A percentile compares a stretch with the other conserved stretches of the same genome.
These are phyloP conservation scores for Drosophila anomelani DNA, from an alignment of 2,888 invertebrate genomes.

Conservation along the genomic window DNA sequence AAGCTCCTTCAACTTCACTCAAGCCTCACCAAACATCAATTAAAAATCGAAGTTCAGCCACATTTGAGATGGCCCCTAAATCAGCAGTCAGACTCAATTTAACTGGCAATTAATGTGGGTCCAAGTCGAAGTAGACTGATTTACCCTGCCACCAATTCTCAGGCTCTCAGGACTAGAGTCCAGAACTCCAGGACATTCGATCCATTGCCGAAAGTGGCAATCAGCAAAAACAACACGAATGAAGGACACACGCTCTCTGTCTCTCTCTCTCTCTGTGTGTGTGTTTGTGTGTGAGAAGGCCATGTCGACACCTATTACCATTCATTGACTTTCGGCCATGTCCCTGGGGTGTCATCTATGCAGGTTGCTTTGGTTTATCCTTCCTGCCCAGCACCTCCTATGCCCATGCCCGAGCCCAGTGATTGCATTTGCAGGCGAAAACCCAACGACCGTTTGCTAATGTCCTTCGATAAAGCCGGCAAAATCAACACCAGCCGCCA, in stretches of 20 bases:
- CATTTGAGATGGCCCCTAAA: background rate
- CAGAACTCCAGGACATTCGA: constrained; percentile 47
- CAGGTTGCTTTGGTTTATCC: constrained; percentile 68
- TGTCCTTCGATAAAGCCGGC: constrained; percentile 78
- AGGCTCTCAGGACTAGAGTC: background rate
- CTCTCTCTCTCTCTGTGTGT: constrained; percentile 10
- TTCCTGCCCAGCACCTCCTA: constrained; percentile 17
- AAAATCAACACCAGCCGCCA: constrained; percentile 71
- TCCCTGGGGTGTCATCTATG: constrained; percentile 81
- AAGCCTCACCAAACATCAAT: background rate
- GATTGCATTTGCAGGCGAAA: constrained; percentile 76
- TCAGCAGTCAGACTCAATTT: constrained; percentile 75
- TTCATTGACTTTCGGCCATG: constrained; percentile 78
- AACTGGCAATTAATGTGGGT: constrained; percentile 82
- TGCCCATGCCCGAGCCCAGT: constrained; percentile 63
- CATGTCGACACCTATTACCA: constrained; percentile 80
- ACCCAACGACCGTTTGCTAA: constrained; percentile 71
- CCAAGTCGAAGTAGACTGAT: background rate
- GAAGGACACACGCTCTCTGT: constrained; percentile 46
- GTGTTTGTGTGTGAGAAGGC: constrained; percentile 44
- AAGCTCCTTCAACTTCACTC: too few relatives aligned
- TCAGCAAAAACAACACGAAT: constrained; percentile 73
- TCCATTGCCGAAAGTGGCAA: constrained; percentile 74
- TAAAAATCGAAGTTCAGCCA: background rate
- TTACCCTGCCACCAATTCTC: background rate